phyloP scores from a whole-genome alignment of 2,113 vertebrate species.

The Anhinga rufa region DNA sequence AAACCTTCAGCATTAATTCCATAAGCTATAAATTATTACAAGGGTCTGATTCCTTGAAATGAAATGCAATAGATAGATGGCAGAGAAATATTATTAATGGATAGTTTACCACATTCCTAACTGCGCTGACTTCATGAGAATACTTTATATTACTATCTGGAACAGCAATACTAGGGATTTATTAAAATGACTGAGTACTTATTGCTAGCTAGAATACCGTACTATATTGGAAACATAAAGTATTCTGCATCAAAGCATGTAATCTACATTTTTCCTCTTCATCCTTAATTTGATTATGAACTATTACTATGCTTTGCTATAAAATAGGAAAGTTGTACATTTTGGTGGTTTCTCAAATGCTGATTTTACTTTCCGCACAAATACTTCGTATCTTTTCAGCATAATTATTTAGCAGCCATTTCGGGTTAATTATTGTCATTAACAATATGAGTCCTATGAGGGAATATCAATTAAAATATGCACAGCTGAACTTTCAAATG shows the following conservation, averaged over 20 bases:
- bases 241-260: slow-evolving; percentile 73
- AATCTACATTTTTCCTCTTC: slow-evolving; percentile 72
- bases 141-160: slow-evolving; percentile 62
- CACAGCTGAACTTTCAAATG: slow-evolving; percentile 84
- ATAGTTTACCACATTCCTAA: slow-evolving; percentile 48
- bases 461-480: slow-evolving; percentile 91
- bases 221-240: slow-evolving; percentile 78
- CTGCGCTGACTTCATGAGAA: slow-evolving; percentile 50
- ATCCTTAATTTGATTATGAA: slow-evolving; percentile 82
- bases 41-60: slow-evolving; percentile 38
- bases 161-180: slow-evolving; percentile 62
- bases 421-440: slow-evolving; percentile 99
- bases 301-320: slow-evolving; percentile 73
- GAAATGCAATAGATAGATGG: slow-evolving; percentile 39
- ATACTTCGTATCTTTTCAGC: slow-evolving; percentile 77
- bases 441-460: slow-evolving; percentile 91
- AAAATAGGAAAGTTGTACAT: slow-evolving; percentile 73
- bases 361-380: slow-evolving; percentile 80
- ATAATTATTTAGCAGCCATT: slow-evolving; percentile 97
- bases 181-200: slow-evolving; percentile 67
- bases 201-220: slow-evolving; percentile 62
- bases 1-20: slow-evolving; percentile 45
- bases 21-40: slow-evolving; percentile 6
- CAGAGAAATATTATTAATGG: slow-evolving; percentile 61
- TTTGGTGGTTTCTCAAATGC: slow-evolving; percentile 78